A percentile compares a stretch with the other conserved stretches of the same genome.
Conservation (phyloP, 2,113 vertebrate species). For the Bos taurus region ARS-UCD2.0 NC_037346.1:8028501-8029000, state of each 20-base stretch:
- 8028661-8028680: rapidly evolving
- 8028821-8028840: neutral
- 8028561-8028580: neutral
- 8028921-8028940: neutral
- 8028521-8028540: neutral
- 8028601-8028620: rapidly evolving
- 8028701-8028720: neutral
- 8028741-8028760: neutral
- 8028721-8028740: neutral
- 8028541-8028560: neutral
- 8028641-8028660: neutral
- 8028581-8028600: rapidly evolving
- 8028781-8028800: neutral
- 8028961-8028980: neutral
- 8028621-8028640: rapidly evolving
- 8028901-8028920: rapidly evolving
- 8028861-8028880: neutral
- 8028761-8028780: no score
- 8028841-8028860: neutral
- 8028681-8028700: neutral
- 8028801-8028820: neutral
- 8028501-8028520: neutral
- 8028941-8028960: neutral
- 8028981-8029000: neutral
- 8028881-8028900: neutral